These are phyloP conservation scores for Grantiella picta DNA, from an alignment of 2,113 vertebrate species.

Conservation along the genomic window DNA sequence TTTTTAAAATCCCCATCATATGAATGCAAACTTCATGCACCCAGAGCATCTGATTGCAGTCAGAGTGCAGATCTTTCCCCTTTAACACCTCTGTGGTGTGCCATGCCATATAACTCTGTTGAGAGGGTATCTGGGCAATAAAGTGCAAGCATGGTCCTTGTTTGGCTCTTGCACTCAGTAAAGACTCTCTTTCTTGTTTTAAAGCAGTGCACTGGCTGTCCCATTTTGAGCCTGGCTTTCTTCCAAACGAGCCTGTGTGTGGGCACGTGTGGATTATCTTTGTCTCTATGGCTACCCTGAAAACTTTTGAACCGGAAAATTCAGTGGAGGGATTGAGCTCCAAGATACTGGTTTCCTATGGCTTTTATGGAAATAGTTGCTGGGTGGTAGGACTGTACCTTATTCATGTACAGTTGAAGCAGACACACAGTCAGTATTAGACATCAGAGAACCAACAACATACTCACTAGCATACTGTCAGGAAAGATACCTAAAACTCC, in stretches of 20 bases:
- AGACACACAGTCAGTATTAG: neutral
- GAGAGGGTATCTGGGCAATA: neutral
- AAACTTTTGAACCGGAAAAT: constrained; percentile 57
- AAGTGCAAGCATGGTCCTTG: neutral
- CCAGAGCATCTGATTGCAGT: neutral
- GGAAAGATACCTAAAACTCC: neutral
- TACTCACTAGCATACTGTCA: neutral
- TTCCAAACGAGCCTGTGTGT: constrained; percentile 34
- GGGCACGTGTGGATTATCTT: constrained; percentile 65
- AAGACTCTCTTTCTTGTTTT: constrained; percentile 18
- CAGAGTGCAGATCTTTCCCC: neutral
- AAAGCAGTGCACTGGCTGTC: constrained; percentile 9
- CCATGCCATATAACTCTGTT: neutral
- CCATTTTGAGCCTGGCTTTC: constrained; percentile 43
- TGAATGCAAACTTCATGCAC: neutral
- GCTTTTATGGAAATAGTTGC: constrained; percentile 1
- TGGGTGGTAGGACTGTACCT: neutral
- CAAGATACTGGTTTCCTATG: neutral
- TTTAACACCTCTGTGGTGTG: neutral
- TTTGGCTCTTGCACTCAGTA: neutral
- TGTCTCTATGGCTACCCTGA: constrained; percentile 59
- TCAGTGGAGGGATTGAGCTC: neutral
- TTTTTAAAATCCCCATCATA: neutral
- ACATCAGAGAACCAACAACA: neutral
- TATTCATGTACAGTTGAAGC: neutral